Evolutionary conservation across 2,797 vertebrate species (phyloP).

Genomic region (Phrynocephalus guinanensis): DNA sequence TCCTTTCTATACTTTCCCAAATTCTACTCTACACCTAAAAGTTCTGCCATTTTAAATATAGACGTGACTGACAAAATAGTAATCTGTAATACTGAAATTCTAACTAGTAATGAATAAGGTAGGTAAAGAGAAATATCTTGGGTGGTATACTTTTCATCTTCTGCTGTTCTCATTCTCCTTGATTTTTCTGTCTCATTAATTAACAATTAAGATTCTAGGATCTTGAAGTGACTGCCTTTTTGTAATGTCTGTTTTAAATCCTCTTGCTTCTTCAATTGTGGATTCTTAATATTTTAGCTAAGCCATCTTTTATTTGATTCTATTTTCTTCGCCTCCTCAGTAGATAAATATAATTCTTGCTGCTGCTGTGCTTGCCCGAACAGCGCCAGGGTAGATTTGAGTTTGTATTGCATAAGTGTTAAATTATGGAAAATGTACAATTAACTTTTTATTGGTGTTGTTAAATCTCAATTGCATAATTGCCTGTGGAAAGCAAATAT

Average conservation of each 20-base stretch:
- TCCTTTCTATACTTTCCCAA: too few species aligned
- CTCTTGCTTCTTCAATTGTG: not conserved
- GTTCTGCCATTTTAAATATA: not conserved
- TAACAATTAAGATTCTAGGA: not conserved
- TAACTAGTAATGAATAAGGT: too few species aligned
- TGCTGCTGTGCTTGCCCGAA: not conserved
- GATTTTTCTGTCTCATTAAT: not conserved
- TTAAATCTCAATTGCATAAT: conserved; percentile 34
- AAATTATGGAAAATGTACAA: conserved; percentile 26
- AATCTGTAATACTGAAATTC: not conserved
- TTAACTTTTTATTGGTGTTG: conserved; percentile 20
- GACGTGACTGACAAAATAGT: not conserved
- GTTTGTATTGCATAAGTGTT: conserved; percentile 18
- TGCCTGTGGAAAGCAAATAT: conserved; percentile 19
- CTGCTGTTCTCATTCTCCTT: not conserved
- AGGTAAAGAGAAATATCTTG: not conserved
- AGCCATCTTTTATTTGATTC: not conserved
- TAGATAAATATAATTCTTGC: not conserved
- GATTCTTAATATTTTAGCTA: not conserved
- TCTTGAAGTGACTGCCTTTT: conserved; percentile 6
- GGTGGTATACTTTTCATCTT: not conserved
- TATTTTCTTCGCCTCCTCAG: not conserved
- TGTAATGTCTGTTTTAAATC: not conserved
- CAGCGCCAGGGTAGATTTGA: not conserved
- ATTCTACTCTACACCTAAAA: too few species aligned